A percentile compares a stretch with the other conserved stretches of the same genome.
These are phyloP conservation scores for Nannospalax galili DNA, from an alignment of 2,113 vertebrate species.

Conservation along the genomic window DNA sequence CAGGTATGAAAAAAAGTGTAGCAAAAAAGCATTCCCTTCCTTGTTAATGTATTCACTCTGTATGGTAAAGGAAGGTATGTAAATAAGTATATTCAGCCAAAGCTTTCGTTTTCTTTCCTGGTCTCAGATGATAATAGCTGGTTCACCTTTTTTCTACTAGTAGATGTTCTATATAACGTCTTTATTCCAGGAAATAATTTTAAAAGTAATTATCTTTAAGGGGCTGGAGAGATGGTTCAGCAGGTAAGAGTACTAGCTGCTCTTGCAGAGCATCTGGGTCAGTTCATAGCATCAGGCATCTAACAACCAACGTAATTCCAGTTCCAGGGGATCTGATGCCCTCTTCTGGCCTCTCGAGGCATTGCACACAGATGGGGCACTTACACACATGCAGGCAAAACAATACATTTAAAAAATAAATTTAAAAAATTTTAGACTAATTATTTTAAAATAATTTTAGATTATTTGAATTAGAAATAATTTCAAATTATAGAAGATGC, in stretches of 20 bases:
- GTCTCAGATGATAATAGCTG: background rate
- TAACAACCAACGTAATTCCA: too few relatives aligned
- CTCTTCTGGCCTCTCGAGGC: too few relatives aligned
- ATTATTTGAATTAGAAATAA: constrained; percentile 36
- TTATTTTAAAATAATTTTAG: constrained; percentile 37
- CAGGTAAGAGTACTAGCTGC: too few relatives aligned
- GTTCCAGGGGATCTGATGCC: too few relatives aligned
- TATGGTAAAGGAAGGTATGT: constrained; percentile 5
- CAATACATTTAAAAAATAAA: too few relatives aligned
- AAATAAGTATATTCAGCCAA: background rate
- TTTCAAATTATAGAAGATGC: constrained; percentile 8
- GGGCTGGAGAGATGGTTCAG: too few relatives aligned
- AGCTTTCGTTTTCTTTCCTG: constrained; percentile 7
- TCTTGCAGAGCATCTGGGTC: too few relatives aligned
- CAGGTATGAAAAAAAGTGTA: background rate
- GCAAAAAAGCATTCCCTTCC: constrained; percentile 23
- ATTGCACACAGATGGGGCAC: too few relatives aligned
- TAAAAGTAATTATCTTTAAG: too few relatives aligned
- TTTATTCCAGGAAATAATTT: constrained; percentile 8
- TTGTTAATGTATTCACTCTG: background rate
- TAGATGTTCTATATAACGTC: constrained; percentile 20
- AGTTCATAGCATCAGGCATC: too few relatives aligned
- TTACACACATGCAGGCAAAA: too few relatives aligned
- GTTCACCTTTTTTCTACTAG: background rate
- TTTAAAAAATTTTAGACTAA: background rate